Evolutionary conservation across 2,888 invertebrate genomes (phyloP).

Genomic region (Ametastegia equiseti): DNA sequence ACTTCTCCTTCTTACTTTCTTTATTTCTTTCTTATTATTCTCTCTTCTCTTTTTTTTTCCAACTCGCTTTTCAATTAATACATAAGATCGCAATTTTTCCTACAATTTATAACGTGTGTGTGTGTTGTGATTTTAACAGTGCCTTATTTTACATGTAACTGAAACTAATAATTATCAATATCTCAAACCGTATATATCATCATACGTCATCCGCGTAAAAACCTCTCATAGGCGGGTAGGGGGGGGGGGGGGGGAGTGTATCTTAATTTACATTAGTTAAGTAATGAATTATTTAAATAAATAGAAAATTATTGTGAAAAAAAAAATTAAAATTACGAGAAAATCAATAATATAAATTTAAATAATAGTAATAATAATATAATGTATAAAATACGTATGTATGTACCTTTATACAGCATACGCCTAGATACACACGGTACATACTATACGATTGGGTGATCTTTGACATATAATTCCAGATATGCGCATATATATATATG

Average conservation of each 20-base stretch:
- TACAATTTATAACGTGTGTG: slow-evolving; percentile 48
- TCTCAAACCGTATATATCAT: slow-evolving; percentile 26
- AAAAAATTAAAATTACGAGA: background rate
- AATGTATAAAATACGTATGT: background rate
- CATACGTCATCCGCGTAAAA: background rate
- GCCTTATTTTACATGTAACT: slow-evolving; percentile 62
- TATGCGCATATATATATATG: too few relatives aligned
- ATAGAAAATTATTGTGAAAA: background rate
- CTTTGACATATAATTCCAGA: too few relatives aligned
- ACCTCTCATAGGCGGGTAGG: background rate
- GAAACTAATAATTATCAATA: slow-evolving; percentile 37
- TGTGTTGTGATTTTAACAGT: slow-evolving; percentile 64
- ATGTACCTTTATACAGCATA: background rate
- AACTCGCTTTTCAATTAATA: slow-evolving; percentile 38
- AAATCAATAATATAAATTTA: slow-evolving; percentile 15
- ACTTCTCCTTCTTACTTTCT: slow-evolving; percentile 49
- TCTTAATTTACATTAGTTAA: background rate
- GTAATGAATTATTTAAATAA: too few relatives aligned
- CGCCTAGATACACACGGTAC: too few relatives aligned
- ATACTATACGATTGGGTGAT: too few relatives aligned
- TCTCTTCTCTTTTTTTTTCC: slow-evolving; percentile 53
- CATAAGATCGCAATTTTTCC: slow-evolving; percentile 47
- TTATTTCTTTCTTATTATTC: slow-evolving; percentile 56
- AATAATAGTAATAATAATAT: slow-evolving; percentile 27
- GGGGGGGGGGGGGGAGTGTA: background rate